A percentile compares a stretch with the other conserved stretches of the same genome.
phyloP scores from a whole-genome alignment of 2,888 invertebrate species.

The Diplazon laetatorius region DNA sequence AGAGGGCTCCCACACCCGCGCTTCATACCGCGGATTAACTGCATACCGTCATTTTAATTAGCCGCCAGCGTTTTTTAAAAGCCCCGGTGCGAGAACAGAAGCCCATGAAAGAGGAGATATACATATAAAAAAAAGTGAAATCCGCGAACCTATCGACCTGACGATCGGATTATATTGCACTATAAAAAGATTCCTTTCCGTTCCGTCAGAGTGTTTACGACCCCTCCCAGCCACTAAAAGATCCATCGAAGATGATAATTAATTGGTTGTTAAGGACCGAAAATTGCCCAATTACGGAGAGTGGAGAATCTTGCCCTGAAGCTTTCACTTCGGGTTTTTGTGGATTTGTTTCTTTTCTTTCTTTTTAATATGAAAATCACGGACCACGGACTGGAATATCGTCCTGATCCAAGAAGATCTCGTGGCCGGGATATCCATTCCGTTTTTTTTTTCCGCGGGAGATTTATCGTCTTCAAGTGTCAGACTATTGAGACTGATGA shows the following conservation, averaged over 20 bases:
- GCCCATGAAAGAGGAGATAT: constrained; percentile 27
- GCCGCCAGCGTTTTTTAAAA: constrained; percentile 49
- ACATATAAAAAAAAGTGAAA: constrained; percentile 4
- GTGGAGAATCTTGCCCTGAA: constrained; percentile 67
- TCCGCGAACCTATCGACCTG: constrained; percentile 63
- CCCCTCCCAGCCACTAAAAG: constrained; percentile 65
- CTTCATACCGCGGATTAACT: constrained; percentile 63
- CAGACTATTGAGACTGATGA: constrained; percentile 55
- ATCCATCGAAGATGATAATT: constrained; percentile 75
- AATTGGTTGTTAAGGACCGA: constrained; percentile 79
- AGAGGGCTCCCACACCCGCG: background rate
- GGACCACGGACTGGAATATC: constrained; percentile 20
- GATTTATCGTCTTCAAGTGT: constrained; percentile 61
- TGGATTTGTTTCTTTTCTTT: constrained; percentile 48
- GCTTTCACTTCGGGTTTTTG: constrained; percentile 74
- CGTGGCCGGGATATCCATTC: constrained; percentile 55
- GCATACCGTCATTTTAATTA: constrained; percentile 74
- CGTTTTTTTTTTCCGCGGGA: constrained; percentile 4
- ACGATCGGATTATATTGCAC: constrained; percentile 73
- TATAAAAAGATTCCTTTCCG: constrained; percentile 38
- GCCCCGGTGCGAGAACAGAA: background rate
- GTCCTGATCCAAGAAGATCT: constrained; percentile 40
- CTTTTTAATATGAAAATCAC: constrained; percentile 70
- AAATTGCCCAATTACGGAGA: constrained; percentile 79
- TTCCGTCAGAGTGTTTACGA: constrained; percentile 28